A percentile compares a stretch with the other conserved stretches of the same genome.
Evolutionary conservation across 2,113 vertebrate genomes (phyloP).

Genomic region (Pleuronectes platessa): DNA sequence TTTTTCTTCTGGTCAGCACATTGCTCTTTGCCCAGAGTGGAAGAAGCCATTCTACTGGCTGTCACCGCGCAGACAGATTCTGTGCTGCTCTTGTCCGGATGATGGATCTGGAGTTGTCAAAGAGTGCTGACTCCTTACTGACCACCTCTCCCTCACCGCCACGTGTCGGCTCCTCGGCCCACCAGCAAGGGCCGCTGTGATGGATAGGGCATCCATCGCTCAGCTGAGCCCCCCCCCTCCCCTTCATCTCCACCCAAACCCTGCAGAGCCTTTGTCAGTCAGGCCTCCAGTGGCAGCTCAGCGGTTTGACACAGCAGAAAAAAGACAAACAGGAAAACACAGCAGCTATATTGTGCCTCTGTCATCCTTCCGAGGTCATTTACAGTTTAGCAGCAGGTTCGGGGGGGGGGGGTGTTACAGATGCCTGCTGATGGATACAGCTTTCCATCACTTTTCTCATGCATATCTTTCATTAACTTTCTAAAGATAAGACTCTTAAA

Average conservation of each 20-base stretch:
- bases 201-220: slow-evolving; percentile 78
- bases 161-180: slow-evolving; percentile 68
- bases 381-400: slow-evolving; percentile 73
- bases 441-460: slow-evolving; percentile 29
- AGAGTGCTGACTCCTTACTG: slow-evolving; percentile 81
- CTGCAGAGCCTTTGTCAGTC: slow-evolving; percentile 76
- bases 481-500: slow-evolving; percentile 55
- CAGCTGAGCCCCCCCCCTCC: slow-evolving; percentile 40
- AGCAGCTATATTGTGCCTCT: slow-evolving; percentile 75
- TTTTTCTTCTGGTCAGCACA: slow-evolving; percentile 73
- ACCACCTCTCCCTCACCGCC: slow-evolving; percentile 76
- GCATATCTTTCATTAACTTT: slow-evolving; percentile 51
- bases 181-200: slow-evolving; percentile 71
- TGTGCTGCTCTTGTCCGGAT: slow-evolving; percentile 74
- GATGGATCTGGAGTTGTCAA: slow-evolving; percentile 79
- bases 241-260: slow-evolving; percentile 23
- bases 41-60: slow-evolving; percentile 73
- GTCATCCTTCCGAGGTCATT: slow-evolving; percentile 75
- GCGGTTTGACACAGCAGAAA: slow-evolving; percentile 65
- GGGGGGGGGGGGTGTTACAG: slow-evolving; percentile 34
- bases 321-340: slow-evolving; percentile 73
- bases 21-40: slow-evolving; percentile 68
- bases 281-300: slow-evolving; percentile 59
- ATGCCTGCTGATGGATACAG: slow-evolving; percentile 50
- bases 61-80: slow-evolving; percentile 70